These are phyloP conservation scores for Rhimphoctona megacephalus DNA, from an alignment of 2,888 invertebrate species.

Conservation along the genomic window DNA sequence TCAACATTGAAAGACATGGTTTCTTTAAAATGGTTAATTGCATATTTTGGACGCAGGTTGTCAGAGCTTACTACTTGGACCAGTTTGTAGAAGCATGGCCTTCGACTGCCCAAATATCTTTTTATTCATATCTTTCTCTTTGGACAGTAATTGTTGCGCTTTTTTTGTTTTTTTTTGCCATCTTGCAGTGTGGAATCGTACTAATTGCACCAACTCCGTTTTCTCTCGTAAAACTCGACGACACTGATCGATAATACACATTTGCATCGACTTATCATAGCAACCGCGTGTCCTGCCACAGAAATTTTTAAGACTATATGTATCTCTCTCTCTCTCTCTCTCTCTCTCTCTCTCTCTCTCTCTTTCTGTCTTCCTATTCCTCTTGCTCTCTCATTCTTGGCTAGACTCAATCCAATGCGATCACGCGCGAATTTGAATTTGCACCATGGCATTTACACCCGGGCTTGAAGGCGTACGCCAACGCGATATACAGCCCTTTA, in stretches of 20 bases:
- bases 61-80: not conserved
- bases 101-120: not conserved
- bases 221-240: constrained; percentile 27
- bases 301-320: constrained; percentile 45
- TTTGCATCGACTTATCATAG: constrained; percentile 67
- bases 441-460: constrained; percentile 60
- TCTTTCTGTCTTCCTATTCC: not conserved
- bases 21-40: not conserved
- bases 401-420: constrained; percentile 53
- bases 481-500: constrained; percentile 62
- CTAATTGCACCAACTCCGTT: constrained; percentile 53
- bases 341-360: not conserved
- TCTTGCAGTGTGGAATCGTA: constrained; percentile 19
- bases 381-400: constrained; percentile 14
- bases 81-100: not conserved
- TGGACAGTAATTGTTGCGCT: not conserved
- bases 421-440: constrained; percentile 68
- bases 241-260: constrained; percentile 64
- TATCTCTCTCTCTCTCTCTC: not conserved
- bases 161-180: not conserved
- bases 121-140: not conserved
- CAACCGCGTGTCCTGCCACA: constrained; percentile 46
- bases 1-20: not conserved
- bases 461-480: constrained; percentile 45
- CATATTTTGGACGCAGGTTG: not conserved